Base-by-base conservation (phyloP, 2,797 vertebrate species). In the Anolis apletophallus region DNA sequence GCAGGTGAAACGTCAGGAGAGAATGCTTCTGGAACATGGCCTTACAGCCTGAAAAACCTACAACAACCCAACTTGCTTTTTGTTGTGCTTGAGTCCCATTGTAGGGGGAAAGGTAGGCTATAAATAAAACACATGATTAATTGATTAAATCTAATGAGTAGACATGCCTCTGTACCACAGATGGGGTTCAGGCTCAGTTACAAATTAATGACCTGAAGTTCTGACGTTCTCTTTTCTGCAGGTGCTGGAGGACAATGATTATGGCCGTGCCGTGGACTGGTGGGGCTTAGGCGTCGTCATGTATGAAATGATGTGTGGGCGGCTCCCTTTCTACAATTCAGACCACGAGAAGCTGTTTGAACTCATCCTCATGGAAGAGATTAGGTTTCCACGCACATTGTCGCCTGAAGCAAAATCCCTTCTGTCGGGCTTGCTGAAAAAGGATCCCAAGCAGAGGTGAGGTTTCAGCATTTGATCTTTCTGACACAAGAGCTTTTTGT, bases 291-390 rank as follows among this genome's bases (percentile, higher is more conserved):
- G 98, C 36, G 98, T 99, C 87, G 98, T 99, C 91, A 99, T 99
- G 98, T 99, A 99, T 9, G 98, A 99, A 96, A 99, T 99, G 98
- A 97, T 99, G 98, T 99, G 98, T 6, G 98, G 98, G 81, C 96
- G 98, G 12, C 98, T 99, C 90, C 98, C 98, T 76, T 99, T 99
- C 96, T 99, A 99, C 96, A 99, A 98, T 94, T 98, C 99, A 95
- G 98, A 99, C 96, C 98, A 99, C 0, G 98, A 99, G 97, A 99
- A 98, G 93, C 97, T 99, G 89, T 99, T 99, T 16, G 98, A 99
- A 94, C 98, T 99, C 89, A 99, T 99, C 93, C 98, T 99, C 73
- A 98, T 98, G 98, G 98, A 99, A 89, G 98, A 99, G 95, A 98
- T 99, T 88, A 97, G 98, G 92, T 99, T 99, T 93, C 99, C 99